Evolutionary conservation across 1,140 invertebrate genomes (phyloP), one percentile per base, ranked within the genome.

Genomic region (Diorhabda elongata): DNA sequence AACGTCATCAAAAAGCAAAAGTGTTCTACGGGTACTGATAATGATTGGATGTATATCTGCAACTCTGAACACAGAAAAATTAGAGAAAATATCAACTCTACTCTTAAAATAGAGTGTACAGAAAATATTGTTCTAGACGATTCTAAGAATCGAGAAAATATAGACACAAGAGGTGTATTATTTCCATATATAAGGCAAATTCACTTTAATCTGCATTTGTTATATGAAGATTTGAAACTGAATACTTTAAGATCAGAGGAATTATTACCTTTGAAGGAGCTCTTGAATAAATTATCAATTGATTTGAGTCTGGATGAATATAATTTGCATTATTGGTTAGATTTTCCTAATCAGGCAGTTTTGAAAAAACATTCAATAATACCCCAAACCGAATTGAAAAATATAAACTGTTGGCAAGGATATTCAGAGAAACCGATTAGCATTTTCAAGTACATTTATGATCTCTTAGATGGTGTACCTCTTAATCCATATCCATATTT

Each of bases 151-250:
- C 44, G 42, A 26, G 58, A 69, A 2, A n/a, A 47, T 42, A 66
- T 75, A 58, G 72, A 75, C 45, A 61, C 70, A 3, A 87, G 87
- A 70, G 86, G 91, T 2, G 79, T 88, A 11, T 81, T 97, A 2
- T 96, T 93, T 77, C 85, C 87, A 0, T 88, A 92, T 75, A 86
- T 94, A 6, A 85, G 91, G 9, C 81, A 90, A 44, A 85, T 96
- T 43, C 84, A 96, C 58, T 94, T 90, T 80, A 86, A 91, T 0
- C 83, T 98, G 47, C 96, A 98, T 83, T 82, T 97, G 7, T 82
- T 96, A 0, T 97, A 97, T 80, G 95, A 97, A 85, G 95, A 97
- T 77, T 84, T 95, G 2, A 97, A 97, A 81, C 79, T 97, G 47
- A 91, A 94, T 76, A 84, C 86, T 2, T 82, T 92, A 2, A 84